phyloP scores from a whole-genome alignment of 2,888 invertebrate genomes.

The Scaptomyza tumidula region DNA sequence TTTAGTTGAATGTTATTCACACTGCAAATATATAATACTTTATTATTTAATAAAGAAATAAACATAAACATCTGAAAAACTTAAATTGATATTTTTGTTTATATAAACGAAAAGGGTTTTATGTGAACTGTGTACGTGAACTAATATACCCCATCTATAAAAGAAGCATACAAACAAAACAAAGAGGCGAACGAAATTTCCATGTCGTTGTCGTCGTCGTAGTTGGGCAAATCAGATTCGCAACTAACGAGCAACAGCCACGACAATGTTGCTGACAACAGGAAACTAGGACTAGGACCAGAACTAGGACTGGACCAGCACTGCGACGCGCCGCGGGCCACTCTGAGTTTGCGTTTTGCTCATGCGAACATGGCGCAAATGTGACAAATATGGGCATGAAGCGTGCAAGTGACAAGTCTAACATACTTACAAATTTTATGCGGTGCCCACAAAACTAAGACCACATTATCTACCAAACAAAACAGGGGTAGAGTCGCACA shows the following conservation, averaged over 20 bases:
- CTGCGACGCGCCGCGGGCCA: constrained; percentile 54
- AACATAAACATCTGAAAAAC: not conserved
- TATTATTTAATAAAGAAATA: not conserved
- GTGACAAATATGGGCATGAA: constrained; percentile 82
- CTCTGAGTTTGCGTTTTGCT: constrained; percentile 2
- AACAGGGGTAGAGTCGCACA: constrained; percentile 2
- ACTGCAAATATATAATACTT: no score
- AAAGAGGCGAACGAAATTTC: constrained; percentile 64
- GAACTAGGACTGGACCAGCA: constrained; percentile 35
- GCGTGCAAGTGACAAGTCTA: constrained; percentile 81
- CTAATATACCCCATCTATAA: constrained; percentile 8
- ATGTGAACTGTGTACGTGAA: not conserved
- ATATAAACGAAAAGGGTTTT: not conserved
- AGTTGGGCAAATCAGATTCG: constrained; percentile 80
- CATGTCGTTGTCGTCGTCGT: constrained; percentile 67
- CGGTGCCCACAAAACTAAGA: constrained; percentile 48
- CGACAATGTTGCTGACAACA: constrained; percentile 58
- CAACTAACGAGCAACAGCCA: constrained; percentile 79
- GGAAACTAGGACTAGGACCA: constrained; percentile 31
- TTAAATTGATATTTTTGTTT: not conserved
- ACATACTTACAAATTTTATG: constrained; percentile 80
- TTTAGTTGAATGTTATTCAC: not conserved
- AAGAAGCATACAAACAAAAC: constrained; percentile 32
- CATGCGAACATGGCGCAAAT: constrained; percentile 76
- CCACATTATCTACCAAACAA: constrained; percentile 62